phyloP scores from a whole-genome alignment of 2,888 invertebrate genomes.

The Metellina segmentata region DNA sequence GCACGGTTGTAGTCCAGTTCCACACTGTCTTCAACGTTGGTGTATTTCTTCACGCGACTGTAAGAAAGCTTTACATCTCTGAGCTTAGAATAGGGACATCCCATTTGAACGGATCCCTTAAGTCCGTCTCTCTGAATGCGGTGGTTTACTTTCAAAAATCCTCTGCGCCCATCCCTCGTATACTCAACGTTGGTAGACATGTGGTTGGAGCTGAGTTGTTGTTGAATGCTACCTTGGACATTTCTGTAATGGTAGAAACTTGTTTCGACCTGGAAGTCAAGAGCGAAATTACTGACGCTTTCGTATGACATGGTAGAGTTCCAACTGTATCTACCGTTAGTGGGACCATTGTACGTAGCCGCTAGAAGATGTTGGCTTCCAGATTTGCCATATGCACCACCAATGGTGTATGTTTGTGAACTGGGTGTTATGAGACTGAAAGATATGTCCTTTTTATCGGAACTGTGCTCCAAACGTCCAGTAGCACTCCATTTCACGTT shows the following conservation, averaged over 20 bases:
- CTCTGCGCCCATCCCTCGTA: conserved; percentile 38
- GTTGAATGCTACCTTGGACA: conserved; percentile 35
- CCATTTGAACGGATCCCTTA: conserved; percentile 39
- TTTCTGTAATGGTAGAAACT: conserved; percentile 62
- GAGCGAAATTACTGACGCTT: conserved; percentile 29
- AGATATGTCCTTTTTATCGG: conserved; percentile 45
- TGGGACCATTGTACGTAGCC: conserved; percentile 51
- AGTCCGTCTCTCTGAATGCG: conserved; percentile 41
- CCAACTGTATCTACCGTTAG: conserved; percentile 43
- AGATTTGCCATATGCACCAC: conserved; percentile 45
- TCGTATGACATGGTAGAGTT: conserved; percentile 33
- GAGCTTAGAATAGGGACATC: conserved; percentile 45
- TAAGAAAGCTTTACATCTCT: conserved; percentile 59
- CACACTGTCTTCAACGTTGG: conserved; percentile 50
- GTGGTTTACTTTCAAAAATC: conserved; percentile 50
- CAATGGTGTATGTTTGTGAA: conserved; percentile 44
- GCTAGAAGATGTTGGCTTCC: conserved; percentile 45
- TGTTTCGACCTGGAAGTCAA: conserved; percentile 52
- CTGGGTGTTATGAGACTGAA: conserved; percentile 44
- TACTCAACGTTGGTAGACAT: conserved; percentile 44
- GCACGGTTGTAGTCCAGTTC: conserved; percentile 61
- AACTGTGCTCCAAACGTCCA: conserved; percentile 33
- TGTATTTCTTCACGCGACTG: conserved; percentile 44
- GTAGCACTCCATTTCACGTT: conserved; percentile 44
- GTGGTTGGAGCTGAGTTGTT: conserved; percentile 47